Evolutionary conservation across 2,888 invertebrate genomes (phyloP), one percentile per base, ranked within the genome.

Genomic region (Micoletzkya japonica): DNA sequence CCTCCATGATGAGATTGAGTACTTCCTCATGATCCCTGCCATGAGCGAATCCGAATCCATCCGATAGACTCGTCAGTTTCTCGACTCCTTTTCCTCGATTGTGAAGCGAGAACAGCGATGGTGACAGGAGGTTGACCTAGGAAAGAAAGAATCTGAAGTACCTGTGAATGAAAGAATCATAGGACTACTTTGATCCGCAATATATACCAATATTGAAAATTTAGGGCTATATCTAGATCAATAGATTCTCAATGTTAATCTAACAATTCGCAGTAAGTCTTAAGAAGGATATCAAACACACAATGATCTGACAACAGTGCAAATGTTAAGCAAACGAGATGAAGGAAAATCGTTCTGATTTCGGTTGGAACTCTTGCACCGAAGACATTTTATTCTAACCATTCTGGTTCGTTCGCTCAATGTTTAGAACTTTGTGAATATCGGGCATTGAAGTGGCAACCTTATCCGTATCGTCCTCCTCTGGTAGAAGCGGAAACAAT

Each of bases 1-100:
- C 82, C 68, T 84, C 84, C 37, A 84, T 73, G 24, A 84, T 79
- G 52, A 84, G 76, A 39, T 84, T 78, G 68, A 84, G 73, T 82
- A 81, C 84, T 7, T 76, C 78, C 36, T 81, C 78, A 59, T 84
- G 84, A 52, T 82, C 84, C 37, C 34, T 66, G 2, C 36, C 37
- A 36, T 54, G 34, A 10, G 37, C 37, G 54, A 66, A 37, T 26
- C 64, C 64, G n/a, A 66, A 26, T 1, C 64, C 64, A 17, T 66
- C 28, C 30, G 44, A 37, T 4, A 66, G 64, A 66, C 64, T 66
- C 26, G 77, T 72, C 67, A 75, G 44, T 34, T 57, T 56, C 49
- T 67, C 67, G 4, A 67, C 28, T 0, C 67, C 67, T 28, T 67
- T 57, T 2, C 67, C 67, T 4, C 57, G 39, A 20, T 67, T 36